Base-by-base conservation (phyloP, 2,888 invertebrate genomes). In the Patella ulyssiponensis region DNA sequence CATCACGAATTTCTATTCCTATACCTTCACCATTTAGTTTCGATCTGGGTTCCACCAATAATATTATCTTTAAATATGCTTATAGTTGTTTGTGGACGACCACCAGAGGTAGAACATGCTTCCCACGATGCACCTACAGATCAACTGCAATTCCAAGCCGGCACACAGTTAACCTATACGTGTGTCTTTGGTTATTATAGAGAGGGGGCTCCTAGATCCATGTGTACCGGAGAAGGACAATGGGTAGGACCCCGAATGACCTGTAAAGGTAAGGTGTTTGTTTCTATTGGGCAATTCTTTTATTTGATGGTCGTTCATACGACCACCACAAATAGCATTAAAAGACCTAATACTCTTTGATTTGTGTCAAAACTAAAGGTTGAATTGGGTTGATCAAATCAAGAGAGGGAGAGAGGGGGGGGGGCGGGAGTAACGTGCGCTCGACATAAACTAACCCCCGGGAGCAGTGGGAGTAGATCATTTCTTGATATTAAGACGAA, bases 221-320 rank as follows among this genome's bases (percentile, higher is more conserved):
- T 98, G 92, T 99, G 99, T 91, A 93, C 98, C 85, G 95, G 94
- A 1, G 93, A 93, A 0, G 98, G 98, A 0, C 96, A 96, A 84
- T 99, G 99, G 99, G 98, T 96, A 88, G 99, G 99, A 1, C 98
- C 98, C 1, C 97, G 98, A 87, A 96, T 99, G 86, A 95, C 95
- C 80, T 99, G 99, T 91, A 96, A 97, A 94, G 97, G 98, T 95
- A 93, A 94, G 94, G 94, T 20, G n/a, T 23, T 72, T 7, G 0
- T 33, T 23, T 52, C 9, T 44, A 9, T 44, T 7, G 1, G 44
- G 7, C 44, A 44, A 9, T 44, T 44, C 44, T 7, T 9, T 44
- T 44, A 44, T 9, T 44, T 44, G 54, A 73, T 23, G 58, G 14
- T 51, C 3, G 1, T 20, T 72, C 2, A 1, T 27, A 33, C 5